These are phyloP conservation scores for Tapirus indicus DNA, from an alignment of 2,797 vertebrate species.

Conservation along the genomic window DNA sequence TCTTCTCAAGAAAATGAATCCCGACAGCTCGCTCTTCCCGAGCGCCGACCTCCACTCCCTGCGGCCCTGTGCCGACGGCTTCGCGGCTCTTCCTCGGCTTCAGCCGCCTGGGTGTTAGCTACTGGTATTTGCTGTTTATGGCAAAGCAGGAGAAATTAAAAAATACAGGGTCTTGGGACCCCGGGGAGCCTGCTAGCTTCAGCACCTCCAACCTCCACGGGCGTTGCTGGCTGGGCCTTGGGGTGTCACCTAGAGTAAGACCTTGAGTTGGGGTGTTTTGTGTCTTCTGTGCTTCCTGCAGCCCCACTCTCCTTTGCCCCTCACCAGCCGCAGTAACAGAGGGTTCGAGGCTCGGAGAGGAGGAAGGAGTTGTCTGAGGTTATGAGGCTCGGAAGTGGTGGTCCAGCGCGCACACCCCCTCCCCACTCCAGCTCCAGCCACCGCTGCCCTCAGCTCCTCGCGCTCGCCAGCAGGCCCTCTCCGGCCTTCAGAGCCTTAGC, in stretches of 20 bases:
- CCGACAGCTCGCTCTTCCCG: fast-evolving
- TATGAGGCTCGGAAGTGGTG: background rate
- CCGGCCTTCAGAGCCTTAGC: background rate
- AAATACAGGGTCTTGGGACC: background rate
- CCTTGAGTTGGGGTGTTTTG: background rate
- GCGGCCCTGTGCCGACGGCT: background rate
- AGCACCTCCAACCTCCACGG: background rate
- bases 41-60: too few relatives aligned
- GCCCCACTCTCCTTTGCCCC: background rate
- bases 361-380: background rate
- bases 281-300: too few relatives aligned
- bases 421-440: background rate
- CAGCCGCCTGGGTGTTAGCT: background rate
- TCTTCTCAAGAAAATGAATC: background rate
- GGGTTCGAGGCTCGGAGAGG: background rate
- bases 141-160: background rate
- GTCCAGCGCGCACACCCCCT: background rate
- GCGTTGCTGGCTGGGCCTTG: background rate
- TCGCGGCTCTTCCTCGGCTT: background rate
- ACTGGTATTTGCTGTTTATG: background rate
- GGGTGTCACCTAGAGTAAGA: background rate
- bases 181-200: background rate
- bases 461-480: background rate
- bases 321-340: background rate
- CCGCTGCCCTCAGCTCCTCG: background rate